Evolutionary conservation across 2,888 invertebrate species (phyloP).

Genomic region (Conistra vaccinii): DNA sequence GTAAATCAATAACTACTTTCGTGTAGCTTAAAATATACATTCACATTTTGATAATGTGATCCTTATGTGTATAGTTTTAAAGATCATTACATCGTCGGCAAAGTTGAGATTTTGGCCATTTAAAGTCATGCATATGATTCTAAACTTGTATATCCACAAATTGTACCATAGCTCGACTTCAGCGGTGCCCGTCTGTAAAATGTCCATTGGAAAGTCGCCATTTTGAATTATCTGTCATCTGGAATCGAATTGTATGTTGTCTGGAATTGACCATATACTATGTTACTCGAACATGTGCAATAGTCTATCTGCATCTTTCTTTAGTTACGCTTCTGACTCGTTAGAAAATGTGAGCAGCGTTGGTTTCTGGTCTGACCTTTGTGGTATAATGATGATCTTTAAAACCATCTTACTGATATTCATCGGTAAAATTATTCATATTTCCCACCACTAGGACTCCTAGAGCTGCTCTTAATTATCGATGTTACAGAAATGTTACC

Average conservation of each 20-base stretch:
- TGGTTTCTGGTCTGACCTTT: constrained; percentile 2
- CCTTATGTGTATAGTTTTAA: constrained; percentile 36
- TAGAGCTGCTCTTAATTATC: constrained; percentile 91
- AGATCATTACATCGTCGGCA: constrained; percentile 36
- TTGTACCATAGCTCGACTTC: constrained; percentile 58
- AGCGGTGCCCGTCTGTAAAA: constrained; percentile 19
- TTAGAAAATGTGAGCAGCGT: background rate
- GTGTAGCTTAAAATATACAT: constrained; percentile 52
- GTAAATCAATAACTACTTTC: constrained; percentile 48
- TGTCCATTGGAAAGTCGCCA: constrained; percentile 10
- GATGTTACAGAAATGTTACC: constrained; percentile 91
- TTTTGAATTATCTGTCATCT: constrained; percentile 22
- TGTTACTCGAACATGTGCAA: constrained; percentile 35
- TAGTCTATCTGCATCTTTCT: constrained; percentile 15
- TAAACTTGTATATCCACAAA: constrained; percentile 62
- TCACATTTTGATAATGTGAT: constrained; percentile 49
- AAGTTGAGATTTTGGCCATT: constrained; percentile 28
- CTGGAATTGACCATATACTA: constrained; percentile 20
- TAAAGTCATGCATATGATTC: constrained; percentile 56
- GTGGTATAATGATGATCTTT: constrained; percentile 31
- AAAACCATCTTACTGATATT: constrained; percentile 37
- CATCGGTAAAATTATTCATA: constrained; percentile 15
- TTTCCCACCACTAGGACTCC: constrained; percentile 88
- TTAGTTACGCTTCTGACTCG: background rate
- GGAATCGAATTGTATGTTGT: constrained; percentile 10